A percentile compares a stretch with the other conserved stretches of the same genome.
Evolutionary conservation across 2,888 invertebrate genomes (phyloP).

Genomic region (Andrena hattorfiana): DNA sequence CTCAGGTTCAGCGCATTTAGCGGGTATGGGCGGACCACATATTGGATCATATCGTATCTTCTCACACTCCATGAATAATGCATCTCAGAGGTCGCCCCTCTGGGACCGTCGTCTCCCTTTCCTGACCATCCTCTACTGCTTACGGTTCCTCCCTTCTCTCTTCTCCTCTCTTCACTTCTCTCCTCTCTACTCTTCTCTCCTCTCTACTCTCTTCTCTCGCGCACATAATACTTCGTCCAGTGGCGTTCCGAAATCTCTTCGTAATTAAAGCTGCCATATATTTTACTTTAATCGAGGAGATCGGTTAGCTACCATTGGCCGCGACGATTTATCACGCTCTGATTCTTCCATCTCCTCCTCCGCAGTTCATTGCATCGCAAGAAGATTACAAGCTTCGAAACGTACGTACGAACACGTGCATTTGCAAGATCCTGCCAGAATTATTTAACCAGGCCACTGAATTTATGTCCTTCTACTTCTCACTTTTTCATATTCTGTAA

Average conservation of each 20-base stretch:
- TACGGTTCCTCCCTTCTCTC: slow-evolving; percentile 16
- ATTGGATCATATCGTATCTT: slow-evolving; percentile 85
- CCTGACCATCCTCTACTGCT: slow-evolving; percentile 52
- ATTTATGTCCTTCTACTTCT: not conserved
- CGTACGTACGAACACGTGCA: slow-evolving; percentile 41
- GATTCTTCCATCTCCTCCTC: slow-evolving; percentile 41
- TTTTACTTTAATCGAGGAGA: slow-evolving; percentile 82
- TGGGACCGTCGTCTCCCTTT: slow-evolving; percentile 58
- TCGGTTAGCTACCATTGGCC: slow-evolving; percentile 74
- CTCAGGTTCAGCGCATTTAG: slow-evolving; percentile 66
- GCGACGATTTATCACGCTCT: slow-evolving; percentile 76
- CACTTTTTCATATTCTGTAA: not conserved
- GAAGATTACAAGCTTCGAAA: slow-evolving; percentile 70
- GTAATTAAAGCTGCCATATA: slow-evolving; percentile 83
- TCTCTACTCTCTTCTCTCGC: slow-evolving; percentile 17
- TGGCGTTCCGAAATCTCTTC: slow-evolving; percentile 77
- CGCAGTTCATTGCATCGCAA: slow-evolving; percentile 50
- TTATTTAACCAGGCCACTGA: slow-evolving; percentile 1
- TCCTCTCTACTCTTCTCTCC: slow-evolving; percentile 8
- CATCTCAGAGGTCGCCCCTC: slow-evolving; percentile 77
- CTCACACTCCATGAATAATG: slow-evolving; percentile 84
- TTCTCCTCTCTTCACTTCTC: not conserved
- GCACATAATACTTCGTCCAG: slow-evolving; percentile 69
- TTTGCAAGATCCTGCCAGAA: slow-evolving; percentile 29
- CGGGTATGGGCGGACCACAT: slow-evolving; percentile 79